These are phyloP conservation scores for Cinclus cinclus DNA, from an alignment of 2,113 vertebrate species.

Conservation along the genomic window DNA sequence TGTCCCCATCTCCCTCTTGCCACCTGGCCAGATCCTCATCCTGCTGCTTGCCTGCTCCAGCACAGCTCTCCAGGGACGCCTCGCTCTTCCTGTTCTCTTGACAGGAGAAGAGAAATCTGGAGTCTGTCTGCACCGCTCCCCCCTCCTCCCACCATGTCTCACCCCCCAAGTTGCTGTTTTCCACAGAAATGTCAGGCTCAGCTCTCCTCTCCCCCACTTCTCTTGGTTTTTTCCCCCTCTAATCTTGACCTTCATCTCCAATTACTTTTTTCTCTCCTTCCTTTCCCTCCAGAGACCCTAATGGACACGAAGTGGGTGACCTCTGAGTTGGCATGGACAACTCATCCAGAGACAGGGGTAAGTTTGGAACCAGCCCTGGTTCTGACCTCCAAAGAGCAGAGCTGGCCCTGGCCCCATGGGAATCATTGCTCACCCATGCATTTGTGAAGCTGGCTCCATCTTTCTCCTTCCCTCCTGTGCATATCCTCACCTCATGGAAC, in stretches of 20 bases:
- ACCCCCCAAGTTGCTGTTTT: conserved; percentile 61
- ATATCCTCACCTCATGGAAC: neutral
- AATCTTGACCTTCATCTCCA: conserved; percentile 34
- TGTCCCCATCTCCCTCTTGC: neutral
- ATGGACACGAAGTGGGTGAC: conserved; percentile 99
- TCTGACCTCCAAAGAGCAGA: neutral
- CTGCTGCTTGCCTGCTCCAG: neutral
- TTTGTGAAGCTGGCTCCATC: neutral
- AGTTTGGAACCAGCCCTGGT: conserved; percentile 54
- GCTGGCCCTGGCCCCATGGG: neutral
- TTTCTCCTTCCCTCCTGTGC: neutral
- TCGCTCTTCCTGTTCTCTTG: conserved; percentile 53
- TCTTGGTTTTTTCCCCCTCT: neutral
- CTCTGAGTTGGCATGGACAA: conserved; percentile 94
- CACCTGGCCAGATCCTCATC: neutral
- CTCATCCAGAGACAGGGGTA: conserved; percentile 95
- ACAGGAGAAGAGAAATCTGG: conserved; percentile 51
- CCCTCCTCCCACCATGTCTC: conserved; percentile 38
- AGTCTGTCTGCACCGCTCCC: neutral
- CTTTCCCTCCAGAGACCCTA: conserved; percentile 85
- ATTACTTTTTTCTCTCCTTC: conserved; percentile 42
- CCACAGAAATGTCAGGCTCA: conserved; percentile 46
- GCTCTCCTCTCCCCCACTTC: conserved; percentile 22
- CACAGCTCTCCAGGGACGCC: neutral
- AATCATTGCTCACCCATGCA: neutral